Percentiles rank a stretch among this genome's conserved stretches.
phyloP scores from a whole-genome alignment of 1,140 invertebrate species.

The Riptortus pedestris region DNA sequence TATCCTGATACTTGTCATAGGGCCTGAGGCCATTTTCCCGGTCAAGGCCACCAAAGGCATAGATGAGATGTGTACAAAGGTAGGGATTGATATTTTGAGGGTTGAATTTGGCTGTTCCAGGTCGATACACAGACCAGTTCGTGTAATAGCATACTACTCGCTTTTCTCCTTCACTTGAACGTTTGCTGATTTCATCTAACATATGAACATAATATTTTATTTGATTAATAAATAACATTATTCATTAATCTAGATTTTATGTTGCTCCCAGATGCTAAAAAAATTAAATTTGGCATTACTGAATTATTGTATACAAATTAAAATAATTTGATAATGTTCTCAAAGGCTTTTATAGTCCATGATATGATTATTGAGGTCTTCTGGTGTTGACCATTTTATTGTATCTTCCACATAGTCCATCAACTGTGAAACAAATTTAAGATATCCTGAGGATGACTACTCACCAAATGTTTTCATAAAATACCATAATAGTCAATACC shows the following conservation, averaged over 20 bases:
- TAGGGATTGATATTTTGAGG: constrained; percentile 93
- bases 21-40: constrained; percentile 82
- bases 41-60: constrained; percentile 86
- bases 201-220: background rate
- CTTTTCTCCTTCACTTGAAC: constrained; percentile 39
- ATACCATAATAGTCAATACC: too few species aligned
- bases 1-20: constrained; percentile 90
- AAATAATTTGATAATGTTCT: too few species aligned
- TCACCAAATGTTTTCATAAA: too few species aligned
- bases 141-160: constrained; percentile 84
- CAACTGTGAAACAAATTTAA: too few species aligned
- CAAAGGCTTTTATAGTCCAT: too few species aligned
- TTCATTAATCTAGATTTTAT: too few species aligned
- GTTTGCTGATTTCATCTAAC: constrained; percentile 20
- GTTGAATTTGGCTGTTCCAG: constrained; percentile 78
- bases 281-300: background rate
- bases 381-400: too few species aligned
- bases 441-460: too few species aligned
- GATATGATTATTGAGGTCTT: too few species aligned
- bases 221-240: background rate
- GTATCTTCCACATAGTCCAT: too few species aligned
- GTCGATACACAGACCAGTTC: constrained; percentile 86
- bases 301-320: too few species aligned
- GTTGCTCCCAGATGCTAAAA: too few species aligned
- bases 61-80: constrained; percentile 87